Base-by-base conservation (phyloP, 2,797 vertebrate genomes). In the Leuciscus waleckii region DNA sequence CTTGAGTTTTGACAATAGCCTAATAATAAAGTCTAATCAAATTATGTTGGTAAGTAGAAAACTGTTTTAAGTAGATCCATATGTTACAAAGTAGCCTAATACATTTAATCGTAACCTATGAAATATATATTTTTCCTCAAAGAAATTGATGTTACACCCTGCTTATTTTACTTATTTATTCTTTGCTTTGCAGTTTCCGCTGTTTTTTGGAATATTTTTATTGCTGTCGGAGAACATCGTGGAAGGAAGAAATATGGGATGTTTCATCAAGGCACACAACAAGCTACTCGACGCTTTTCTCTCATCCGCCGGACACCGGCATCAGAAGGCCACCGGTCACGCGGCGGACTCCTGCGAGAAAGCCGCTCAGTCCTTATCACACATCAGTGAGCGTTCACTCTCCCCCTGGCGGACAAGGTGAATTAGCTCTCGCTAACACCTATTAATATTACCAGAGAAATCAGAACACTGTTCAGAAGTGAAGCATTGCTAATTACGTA, bases 321-420 rank as follows among this genome's bases (percentile, higher is more conserved):
- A 0, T 10, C 11, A 1, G 1, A 54, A 0, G 14, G 2, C 21
- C 8, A 41, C 26, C 21, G 5, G 10, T 21, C 75, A 84, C 17
- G 9, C 11, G 16, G 61, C 10, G 32, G 10, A 16, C 21, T 14
- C 63, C 54, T 43, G 73, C 32, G 16, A 14, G 7, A 3, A 35
- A 13, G 32, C 49, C 68, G 39, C 94, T 73, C 80, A 83, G 0
- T 65, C 89, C 0, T 68, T 85, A 0, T 1, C 87, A 0, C 85
- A 89, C 0, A 0, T 89, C 6, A 86, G 79, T 0, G 87, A 92
- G 41, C 92, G 97, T 10, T 97, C 97, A 82, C 92, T 97, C 90
- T 97, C 97, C 0, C 97, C 97, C 0, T 98, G 97, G 97, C 89
- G 90, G 65, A 95, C 94, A 87, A 90, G 91, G 97, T 98, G 89